A percentile compares a stretch with the other conserved stretches of the same genome.
Evolutionary conservation across 2,888 invertebrate genomes (phyloP).

Genomic region (Drosophila lacicola): DNA sequence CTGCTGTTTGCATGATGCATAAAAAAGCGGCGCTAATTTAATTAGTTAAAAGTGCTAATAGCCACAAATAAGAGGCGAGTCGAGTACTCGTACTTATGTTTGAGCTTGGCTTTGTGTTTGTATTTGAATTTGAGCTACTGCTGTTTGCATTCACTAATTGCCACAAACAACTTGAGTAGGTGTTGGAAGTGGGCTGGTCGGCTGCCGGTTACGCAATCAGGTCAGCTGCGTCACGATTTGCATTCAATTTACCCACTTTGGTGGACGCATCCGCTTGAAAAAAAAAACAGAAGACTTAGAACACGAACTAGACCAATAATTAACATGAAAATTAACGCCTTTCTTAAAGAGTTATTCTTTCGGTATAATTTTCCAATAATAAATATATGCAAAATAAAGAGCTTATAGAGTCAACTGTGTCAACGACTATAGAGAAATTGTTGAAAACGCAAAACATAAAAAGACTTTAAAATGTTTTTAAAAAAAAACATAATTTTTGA

Average conservation of each 20-base stretch:
- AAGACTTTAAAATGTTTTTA: no score
- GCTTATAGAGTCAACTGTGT: no score
- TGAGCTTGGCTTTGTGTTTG: slow-evolving; percentile 23
- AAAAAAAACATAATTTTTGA: no score
- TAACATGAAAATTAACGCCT: neutral
- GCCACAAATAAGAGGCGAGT: slow-evolving; percentile 33
- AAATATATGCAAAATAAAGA: no score
- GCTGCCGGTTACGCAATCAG: slow-evolving; percentile 65
- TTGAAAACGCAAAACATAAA: no score
- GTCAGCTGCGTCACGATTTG: slow-evolving; percentile 66
- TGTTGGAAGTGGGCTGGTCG: slow-evolving; percentile 57
- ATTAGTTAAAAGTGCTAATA: slow-evolving; percentile 64
- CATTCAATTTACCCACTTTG: slow-evolving; percentile 43
- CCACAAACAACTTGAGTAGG: slow-evolving; percentile 48
- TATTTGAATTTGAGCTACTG: slow-evolving; percentile 18
- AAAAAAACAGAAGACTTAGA: slow-evolving; percentile 50
- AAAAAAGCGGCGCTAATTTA: slow-evolving; percentile 68
- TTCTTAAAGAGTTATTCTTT: no score
- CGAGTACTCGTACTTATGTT: slow-evolving; percentile 34
- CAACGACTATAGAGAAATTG: no score
- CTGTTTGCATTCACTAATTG: slow-evolving; percentile 67
- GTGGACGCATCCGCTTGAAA: slow-evolving; percentile 32
- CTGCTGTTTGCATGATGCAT: slow-evolving; percentile 24
- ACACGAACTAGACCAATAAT: slow-evolving; percentile 40
- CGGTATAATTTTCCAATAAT: no score